Percentiles rank a stretch among this genome's conserved stretches.
phyloP scores from a whole-genome alignment of 2,888 invertebrate species.

The Chrysopilus asiliformis region DNA sequence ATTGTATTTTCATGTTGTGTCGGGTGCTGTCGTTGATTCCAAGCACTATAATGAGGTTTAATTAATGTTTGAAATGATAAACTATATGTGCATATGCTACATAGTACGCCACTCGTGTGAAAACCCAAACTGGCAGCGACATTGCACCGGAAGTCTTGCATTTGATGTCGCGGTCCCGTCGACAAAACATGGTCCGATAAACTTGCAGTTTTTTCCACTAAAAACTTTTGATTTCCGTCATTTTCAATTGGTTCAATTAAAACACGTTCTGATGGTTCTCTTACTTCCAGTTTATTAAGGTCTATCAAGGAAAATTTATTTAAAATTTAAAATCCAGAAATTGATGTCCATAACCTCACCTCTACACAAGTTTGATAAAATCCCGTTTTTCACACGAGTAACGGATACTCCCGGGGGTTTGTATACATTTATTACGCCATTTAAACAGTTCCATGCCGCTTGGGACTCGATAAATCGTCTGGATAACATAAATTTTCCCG shows the following conservation, averaged over 20 bases:
- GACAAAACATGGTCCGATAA: constrained; percentile 62
- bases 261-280: constrained; percentile 45
- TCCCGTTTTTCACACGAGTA: constrained; percentile 40
- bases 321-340: no score
- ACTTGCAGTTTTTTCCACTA: constrained; percentile 48
- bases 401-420: constrained; percentile 54
- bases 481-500: constrained; percentile 22
- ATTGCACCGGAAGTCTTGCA: constrained; percentile 48
- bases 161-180: constrained; percentile 61
- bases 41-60: constrained; percentile 42
- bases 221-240: constrained; percentile 43
- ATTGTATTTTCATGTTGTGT: no score
- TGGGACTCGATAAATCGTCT: constrained; percentile 38
- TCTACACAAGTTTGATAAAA: constrained; percentile 50
- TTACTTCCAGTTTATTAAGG: constrained; percentile 52
- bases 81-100: constrained; percentile 33
- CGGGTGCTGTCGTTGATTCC: constrained; percentile 62
- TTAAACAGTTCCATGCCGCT: constrained; percentile 49
- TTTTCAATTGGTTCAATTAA: constrained; percentile 52
- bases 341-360: constrained; percentile 38
- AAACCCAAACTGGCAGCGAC: constrained; percentile 47
- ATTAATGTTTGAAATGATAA: constrained; percentile 3
- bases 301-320: no score
- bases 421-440: constrained; percentile 65
- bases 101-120: constrained; percentile 58